Percentiles rank a stretch among this genome's conserved stretches.
These are phyloP conservation scores for Watersipora subatra DNA, from an alignment of 1,140 invertebrate species.

Conservation along the genomic window DNA sequence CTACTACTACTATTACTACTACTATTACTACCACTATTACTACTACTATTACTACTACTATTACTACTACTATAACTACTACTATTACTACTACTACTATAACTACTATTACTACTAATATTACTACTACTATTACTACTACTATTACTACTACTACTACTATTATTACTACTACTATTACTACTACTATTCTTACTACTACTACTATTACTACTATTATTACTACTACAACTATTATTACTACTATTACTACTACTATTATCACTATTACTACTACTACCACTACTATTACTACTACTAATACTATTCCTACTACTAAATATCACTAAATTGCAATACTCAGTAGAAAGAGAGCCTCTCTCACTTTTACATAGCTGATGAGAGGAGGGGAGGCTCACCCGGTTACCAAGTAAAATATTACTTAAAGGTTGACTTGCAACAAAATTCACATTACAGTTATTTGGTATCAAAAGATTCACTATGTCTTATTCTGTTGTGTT, in stretches of 20 bases:
- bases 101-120: neutral
- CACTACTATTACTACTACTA: neutral
- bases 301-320: neutral
- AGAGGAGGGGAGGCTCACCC: no score
- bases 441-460: no score
- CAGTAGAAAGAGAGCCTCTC: no score
- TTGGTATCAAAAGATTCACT: no score
- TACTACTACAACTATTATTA: neutral
- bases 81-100: neutral
- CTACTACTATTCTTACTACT: neutral
- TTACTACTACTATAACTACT: neutral
- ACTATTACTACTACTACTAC: neutral
- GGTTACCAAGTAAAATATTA: no score
- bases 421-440: no score
- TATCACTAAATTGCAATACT: no score
- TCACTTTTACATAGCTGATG: no score
- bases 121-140: neutral
- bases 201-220: neutral
- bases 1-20: neutral
- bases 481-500: no score
- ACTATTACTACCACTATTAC: neutral
- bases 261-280: neutral
- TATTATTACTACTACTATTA: neutral
- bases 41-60: neutral
- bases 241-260: neutral